Percentiles rank a stretch among this genome's conserved stretches.
These are phyloP conservation scores for Polietes domitor DNA, from an alignment of 2,888 invertebrate species.

Conservation along the genomic window DNA sequence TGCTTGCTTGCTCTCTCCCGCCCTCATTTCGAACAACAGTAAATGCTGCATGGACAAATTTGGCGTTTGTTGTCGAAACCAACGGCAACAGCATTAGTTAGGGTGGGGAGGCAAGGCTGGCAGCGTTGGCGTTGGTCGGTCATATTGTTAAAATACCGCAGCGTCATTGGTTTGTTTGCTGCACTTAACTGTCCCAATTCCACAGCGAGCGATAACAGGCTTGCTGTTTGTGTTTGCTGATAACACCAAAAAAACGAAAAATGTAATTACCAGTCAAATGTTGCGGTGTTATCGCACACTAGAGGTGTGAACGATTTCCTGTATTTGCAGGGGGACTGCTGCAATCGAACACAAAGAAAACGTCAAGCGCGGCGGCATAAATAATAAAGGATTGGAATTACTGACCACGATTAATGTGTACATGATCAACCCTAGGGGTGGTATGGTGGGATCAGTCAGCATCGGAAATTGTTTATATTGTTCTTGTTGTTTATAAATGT, in stretches of 20 bases:
- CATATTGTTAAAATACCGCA: slow-evolving; percentile 5
- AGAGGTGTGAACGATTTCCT: slow-evolving; percentile 16
- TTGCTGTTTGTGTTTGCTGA: slow-evolving; percentile 4
- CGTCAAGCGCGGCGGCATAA: background rate
- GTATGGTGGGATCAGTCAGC: too few species aligned
- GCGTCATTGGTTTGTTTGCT: slow-evolving; percentile 5
- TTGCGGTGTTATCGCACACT: slow-evolving; percentile 18
- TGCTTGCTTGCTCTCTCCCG: background rate
- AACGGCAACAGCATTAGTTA: too few species aligned
- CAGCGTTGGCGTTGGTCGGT: background rate
- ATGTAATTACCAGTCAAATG: background rate
- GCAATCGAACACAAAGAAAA: background rate
- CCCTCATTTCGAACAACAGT: background rate
- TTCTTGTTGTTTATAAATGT: too few species aligned
- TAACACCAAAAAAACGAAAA: slow-evolving; percentile 10
- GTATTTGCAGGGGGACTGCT: background rate
- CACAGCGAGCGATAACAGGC: background rate
- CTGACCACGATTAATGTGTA: background rate
- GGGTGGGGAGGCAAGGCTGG: too few species aligned
- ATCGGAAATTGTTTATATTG: background rate
- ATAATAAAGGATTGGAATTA: background rate
- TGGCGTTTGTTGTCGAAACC: background rate
- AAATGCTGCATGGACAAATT: slow-evolving; percentile 1
- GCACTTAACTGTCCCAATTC: slow-evolving; percentile 34
- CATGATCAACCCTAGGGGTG: too few species aligned